Percentiles rank a stretch among this genome's conserved stretches.
Conservation (phyloP, 2,797 vertebrate species). For the Siniperca obscura region DNA sequence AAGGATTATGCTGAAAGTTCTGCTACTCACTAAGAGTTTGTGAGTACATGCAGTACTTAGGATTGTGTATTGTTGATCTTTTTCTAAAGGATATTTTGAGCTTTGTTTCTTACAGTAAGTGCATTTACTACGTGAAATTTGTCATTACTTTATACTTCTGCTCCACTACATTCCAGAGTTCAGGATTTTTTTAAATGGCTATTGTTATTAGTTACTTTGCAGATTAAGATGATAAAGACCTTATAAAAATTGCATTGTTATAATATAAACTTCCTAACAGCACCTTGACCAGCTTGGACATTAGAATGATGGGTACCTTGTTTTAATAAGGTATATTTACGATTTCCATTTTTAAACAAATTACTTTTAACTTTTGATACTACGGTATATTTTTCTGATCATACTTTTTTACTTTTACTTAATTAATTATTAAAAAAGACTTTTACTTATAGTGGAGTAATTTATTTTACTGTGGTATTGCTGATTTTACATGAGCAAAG, state of each 20-base stretch:
- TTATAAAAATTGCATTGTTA: not conserved
- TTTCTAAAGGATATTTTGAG: not conserved
- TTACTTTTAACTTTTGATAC: too few relatives aligned
- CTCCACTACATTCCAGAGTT: not conserved
- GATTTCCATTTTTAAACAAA: too few relatives aligned
- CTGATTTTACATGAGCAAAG: not conserved
- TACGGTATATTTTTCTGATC: too few relatives aligned
- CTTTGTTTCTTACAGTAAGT: not conserved
- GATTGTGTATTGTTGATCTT: not conserved
- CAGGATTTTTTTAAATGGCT: not conserved
- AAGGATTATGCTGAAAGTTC: not conserved
- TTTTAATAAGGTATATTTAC: not conserved
- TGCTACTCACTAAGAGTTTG: not conserved
- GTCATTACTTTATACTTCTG: not conserved
- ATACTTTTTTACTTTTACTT: too few relatives aligned
- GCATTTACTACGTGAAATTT: not conserved
- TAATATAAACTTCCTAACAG: not conserved
- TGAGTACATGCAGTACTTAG: not conserved
- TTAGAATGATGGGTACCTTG: not conserved
- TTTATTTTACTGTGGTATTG: not conserved
- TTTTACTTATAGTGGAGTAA: too few relatives aligned
- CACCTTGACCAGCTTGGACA: not conserved
- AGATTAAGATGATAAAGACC: not conserved
- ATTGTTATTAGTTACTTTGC: not conserved
- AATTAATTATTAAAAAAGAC: not conserved